Evolutionary conservation across 2,888 invertebrate genomes (phyloP).

Genomic region (Cacoxenus indagator): DNA sequence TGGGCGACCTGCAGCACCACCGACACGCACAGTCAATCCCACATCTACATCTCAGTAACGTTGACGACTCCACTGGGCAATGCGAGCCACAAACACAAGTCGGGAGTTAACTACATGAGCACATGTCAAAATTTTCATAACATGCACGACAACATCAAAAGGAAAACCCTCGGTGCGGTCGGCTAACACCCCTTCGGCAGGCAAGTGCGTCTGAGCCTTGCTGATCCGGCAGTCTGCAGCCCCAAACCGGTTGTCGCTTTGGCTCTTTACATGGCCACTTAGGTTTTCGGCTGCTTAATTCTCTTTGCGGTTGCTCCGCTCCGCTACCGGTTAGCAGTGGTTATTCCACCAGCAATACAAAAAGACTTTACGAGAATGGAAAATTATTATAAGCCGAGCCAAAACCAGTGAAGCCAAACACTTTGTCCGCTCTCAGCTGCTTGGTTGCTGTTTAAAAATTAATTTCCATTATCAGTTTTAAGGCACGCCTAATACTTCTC

Average conservation of each 20-base stretch:
- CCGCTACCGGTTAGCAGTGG: no score
- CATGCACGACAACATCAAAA: slow-evolving; percentile 44
- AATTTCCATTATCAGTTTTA: slow-evolving; percentile 63
- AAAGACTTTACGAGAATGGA: background rate
- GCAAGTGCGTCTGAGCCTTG: background rate
- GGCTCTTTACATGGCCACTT: slow-evolving; percentile 22
- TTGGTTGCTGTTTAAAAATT: slow-evolving; percentile 52
- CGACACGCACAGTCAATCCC: background rate
- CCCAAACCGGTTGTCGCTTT: background rate
- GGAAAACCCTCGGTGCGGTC: slow-evolving; percentile 26
- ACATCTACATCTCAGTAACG: background rate
- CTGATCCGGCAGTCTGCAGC: background rate
- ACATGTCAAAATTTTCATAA: slow-evolving; percentile 61
- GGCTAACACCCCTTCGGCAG: slow-evolving; percentile 2
- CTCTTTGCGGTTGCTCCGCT: background rate
- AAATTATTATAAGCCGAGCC: background rate
- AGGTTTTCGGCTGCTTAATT: slow-evolving; percentile 16
- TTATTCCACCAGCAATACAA: background rate
- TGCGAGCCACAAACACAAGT: background rate
- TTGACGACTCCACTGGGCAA: slow-evolving; percentile 13
- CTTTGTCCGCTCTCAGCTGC: background rate
- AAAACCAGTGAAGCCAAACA: background rate
- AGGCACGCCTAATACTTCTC: no score
- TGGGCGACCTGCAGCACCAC: slow-evolving; percentile 19
- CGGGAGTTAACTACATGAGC: slow-evolving; percentile 39